A percentile compares a stretch with the other conserved stretches of the same genome.
These are phyloP conservation scores for Sweltsa coloradensis DNA, from an alignment of 1,140 invertebrate species.

Conservation along the genomic window DNA sequence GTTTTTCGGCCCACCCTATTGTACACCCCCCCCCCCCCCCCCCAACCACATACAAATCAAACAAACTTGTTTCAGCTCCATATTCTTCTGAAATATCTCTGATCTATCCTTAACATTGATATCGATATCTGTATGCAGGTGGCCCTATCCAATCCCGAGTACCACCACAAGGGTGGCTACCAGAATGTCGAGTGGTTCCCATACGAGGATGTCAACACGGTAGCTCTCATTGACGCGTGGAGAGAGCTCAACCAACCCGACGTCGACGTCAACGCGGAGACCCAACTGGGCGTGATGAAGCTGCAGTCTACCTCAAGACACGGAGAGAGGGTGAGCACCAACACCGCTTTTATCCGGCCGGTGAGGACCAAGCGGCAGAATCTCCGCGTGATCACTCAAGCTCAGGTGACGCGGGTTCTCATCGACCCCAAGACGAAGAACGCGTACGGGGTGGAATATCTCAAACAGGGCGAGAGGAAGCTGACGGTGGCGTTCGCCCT, in stretches of 20 bases:
- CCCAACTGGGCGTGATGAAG: slow-evolving; percentile 2
- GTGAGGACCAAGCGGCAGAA: slow-evolving; percentile 48
- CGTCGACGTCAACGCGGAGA: slow-evolving; percentile 2
- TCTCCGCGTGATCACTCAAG: slow-evolving; percentile 51
- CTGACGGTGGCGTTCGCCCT: slow-evolving; percentile 18
- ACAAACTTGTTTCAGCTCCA: too few relatives aligned
- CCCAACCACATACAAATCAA: too few relatives aligned
- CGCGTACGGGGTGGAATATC: slow-evolving; percentile 47
- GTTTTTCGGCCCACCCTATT: too few relatives aligned
- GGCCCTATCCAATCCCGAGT: slow-evolving; percentile 28
- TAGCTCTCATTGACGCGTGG: slow-evolving; percentile 41
- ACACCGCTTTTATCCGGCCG: slow-evolving; percentile 8
- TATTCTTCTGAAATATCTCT: too few relatives aligned
- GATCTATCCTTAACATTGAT: too few relatives aligned
- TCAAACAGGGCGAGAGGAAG: slow-evolving; percentile 9
- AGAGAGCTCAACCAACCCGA: slow-evolving; percentile 32
- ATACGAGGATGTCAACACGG: slow-evolving; percentile 40
- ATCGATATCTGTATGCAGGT: too few relatives aligned
- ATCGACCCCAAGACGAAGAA: slow-evolving; percentile 54
- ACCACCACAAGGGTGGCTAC: slow-evolving; percentile 43
- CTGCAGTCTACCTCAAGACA: slow-evolving; percentile 6
- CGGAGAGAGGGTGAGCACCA: slow-evolving; percentile 4
- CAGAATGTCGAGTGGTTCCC: slow-evolving; percentile 46
- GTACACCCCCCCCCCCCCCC: too few relatives aligned
- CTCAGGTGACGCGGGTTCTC: slow-evolving; percentile 55